Conservation (phyloP, 2,888 invertebrate species). For the Augochlorella aurata region DNA sequence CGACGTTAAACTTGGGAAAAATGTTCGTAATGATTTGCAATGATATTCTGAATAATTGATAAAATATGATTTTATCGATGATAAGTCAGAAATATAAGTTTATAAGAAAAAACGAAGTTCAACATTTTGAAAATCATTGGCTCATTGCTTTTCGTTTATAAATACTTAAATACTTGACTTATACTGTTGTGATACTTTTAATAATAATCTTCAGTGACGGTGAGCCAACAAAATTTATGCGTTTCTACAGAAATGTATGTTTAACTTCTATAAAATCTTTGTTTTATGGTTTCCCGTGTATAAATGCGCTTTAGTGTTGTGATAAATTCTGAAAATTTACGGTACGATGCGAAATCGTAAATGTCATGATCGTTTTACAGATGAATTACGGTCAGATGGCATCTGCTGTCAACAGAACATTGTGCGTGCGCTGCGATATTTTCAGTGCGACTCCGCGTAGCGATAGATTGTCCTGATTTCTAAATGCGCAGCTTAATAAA, state of each 20-base stretch:
- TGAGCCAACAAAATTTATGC: too few species aligned
- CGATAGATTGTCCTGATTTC: not conserved
- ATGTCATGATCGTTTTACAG: not conserved
- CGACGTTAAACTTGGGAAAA: too few species aligned
- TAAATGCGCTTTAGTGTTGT: not conserved
- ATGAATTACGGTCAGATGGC: not conserved
- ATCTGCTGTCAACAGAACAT: not conserved
- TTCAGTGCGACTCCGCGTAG: not conserved
- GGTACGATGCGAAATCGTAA: not conserved
- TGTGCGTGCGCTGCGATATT: not conserved
- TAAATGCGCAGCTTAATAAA: not conserved
- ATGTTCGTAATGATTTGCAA: too few species aligned
- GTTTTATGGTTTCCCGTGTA: not conserved
- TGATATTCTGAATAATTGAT: too few species aligned
- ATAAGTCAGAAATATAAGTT: too few species aligned
- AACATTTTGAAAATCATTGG: too few species aligned
- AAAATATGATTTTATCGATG: too few species aligned
- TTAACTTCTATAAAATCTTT: too few species aligned
- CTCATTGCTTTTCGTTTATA: not conserved
- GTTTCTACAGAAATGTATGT: too few species aligned
- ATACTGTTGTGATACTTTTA: too few species aligned
- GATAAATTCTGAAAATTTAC: not conserved
- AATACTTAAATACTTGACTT: not conserved
- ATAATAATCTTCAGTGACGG: too few species aligned
- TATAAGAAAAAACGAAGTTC: too few species aligned